These are phyloP conservation scores for Corella eumyota DNA, from an alignment of 23 tunicate genomes.

Conservation along the genomic window DNA sequence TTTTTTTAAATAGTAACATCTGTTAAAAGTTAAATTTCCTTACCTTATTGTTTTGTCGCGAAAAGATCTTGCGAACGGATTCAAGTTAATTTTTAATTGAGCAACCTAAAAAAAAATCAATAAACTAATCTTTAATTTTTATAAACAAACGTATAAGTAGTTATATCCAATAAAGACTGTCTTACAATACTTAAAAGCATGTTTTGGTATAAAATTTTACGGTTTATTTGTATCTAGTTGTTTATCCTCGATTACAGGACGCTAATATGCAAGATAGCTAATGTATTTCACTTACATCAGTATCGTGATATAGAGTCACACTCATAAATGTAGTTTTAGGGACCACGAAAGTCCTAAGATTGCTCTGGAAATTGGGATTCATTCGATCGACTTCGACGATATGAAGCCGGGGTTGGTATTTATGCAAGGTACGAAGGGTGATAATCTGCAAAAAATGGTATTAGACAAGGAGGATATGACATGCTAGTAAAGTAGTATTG, in stretches of 20 bases:
- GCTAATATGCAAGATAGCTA: neutral
- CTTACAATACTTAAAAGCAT: neutral
- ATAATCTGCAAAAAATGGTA: slow-evolving; percentile 8
- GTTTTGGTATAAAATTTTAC: neutral
- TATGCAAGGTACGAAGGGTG: slow-evolving; percentile 18
- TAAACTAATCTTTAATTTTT: no score
- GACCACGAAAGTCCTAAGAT: slow-evolving; percentile 29
- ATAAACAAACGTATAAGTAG: neutral
- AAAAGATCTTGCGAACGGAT: slow-evolving; percentile 44
- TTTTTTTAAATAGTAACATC: no score
- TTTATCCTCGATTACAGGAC: neutral
- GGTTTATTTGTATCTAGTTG: neutral
- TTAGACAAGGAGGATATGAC: no score
- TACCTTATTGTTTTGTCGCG: slow-evolving; percentile 36
- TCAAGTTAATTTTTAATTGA: slow-evolving; percentile 35
- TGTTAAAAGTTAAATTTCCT: no score
- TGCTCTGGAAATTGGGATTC: slow-evolving; percentile 17
- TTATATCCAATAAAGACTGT: no score
- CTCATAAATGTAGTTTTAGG: slow-evolving; percentile 41
- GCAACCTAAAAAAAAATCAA: slow-evolving; percentile 20
- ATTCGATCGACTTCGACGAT: slow-evolving; percentile 33
- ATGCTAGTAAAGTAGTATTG: no score
- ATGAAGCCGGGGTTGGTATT: slow-evolving; percentile 43
- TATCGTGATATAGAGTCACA: slow-evolving; percentile 33
- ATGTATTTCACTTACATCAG: slow-evolving; percentile 22